A percentile compares a stretch with the other conserved stretches of the same genome.
Conservation (phyloP, 2,888 invertebrate species). For the Polymixis flavicincta region DNA sequence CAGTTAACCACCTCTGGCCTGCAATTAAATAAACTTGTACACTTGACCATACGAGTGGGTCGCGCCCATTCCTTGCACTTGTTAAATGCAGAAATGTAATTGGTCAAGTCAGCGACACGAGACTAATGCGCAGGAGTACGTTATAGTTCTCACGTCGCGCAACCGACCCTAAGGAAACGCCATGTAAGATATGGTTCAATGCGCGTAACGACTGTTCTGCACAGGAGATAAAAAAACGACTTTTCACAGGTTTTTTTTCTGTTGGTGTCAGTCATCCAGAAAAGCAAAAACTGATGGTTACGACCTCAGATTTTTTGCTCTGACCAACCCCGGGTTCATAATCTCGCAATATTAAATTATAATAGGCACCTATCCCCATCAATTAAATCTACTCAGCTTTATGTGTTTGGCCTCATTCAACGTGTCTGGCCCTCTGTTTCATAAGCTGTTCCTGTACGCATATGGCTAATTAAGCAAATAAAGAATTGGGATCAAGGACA, state of each 20-base stretch:
- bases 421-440: slow-evolving; percentile 27
- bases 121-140: slow-evolving; percentile 80
- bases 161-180: slow-evolving; percentile 79
- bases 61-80: slow-evolving; percentile 79
- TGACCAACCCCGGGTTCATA: slow-evolving; percentile 8
- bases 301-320: slow-evolving; percentile 24
- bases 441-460: slow-evolving; percentile 28
- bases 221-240: slow-evolving; percentile 74
- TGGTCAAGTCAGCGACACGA: slow-evolving; percentile 79
- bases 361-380: slow-evolving; percentile 25
- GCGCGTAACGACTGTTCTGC: slow-evolving; percentile 81
- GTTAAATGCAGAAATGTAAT: slow-evolving; percentile 81
- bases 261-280: slow-evolving; percentile 45
- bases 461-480: slow-evolving; percentile 43
- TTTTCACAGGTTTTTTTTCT: slow-evolving; percentile 70
- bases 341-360: slow-evolving; percentile 20
- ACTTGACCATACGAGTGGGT: slow-evolving; percentile 65
- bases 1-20: slow-evolving; percentile 52
- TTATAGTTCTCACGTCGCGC: slow-evolving; percentile 84
- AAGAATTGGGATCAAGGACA: slow-evolving; percentile 67
- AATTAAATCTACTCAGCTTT: slow-evolving; percentile 12
- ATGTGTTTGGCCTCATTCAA: slow-evolving; percentile 44
- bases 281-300: slow-evolving; percentile 23
- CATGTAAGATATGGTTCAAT: slow-evolving; percentile 86
- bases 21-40: slow-evolving; percentile 60